Conservation (phyloP, 1,140 invertebrate species). For the Drosophila oshimai region DNA sequence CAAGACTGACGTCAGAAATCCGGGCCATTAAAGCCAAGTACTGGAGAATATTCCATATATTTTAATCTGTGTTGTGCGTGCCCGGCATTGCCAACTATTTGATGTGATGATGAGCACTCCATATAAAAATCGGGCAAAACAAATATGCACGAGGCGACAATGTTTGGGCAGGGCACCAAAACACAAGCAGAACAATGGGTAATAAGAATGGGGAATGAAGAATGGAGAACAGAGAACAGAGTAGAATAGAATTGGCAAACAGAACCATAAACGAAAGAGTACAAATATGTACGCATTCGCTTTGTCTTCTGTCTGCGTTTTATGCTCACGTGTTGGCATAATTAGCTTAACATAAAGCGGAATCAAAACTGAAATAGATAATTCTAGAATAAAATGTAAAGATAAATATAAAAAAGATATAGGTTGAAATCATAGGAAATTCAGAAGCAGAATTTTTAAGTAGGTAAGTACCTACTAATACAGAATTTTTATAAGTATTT, state of each 20-base stretch:
- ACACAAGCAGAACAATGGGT: conserved; percentile 7
- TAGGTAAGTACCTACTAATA: no score
- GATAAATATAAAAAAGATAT: background rate
- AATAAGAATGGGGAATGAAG: background rate
- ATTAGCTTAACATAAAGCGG: conserved; percentile 19
- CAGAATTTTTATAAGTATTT: background rate
- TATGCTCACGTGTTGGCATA: conserved; percentile 70
- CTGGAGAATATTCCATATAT: conserved; percentile 34
- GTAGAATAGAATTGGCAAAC: conserved; percentile 53
- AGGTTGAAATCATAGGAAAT: background rate
- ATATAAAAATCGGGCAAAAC: conserved; percentile 48
- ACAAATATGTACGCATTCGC: conserved; percentile 62
- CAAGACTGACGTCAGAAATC: conserved; percentile 27
- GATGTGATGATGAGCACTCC: conserved; percentile 6
- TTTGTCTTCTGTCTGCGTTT: conserved; percentile 40
- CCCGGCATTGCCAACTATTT: conserved; percentile 23
- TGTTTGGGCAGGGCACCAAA: conserved; percentile 61
- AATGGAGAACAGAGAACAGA: conserved; percentile 1
- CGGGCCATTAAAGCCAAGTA: conserved; percentile 32
- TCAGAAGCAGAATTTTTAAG: background rate
- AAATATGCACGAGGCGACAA: conserved; percentile 62
- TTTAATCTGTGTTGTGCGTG: conserved; percentile 50
- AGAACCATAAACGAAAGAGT: conserved; percentile 44
- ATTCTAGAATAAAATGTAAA: background rate
- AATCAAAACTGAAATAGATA: background rate